Conservation (phyloP, 2,797 vertebrate genomes). For the Pogonophryne albipinna region DNA sequence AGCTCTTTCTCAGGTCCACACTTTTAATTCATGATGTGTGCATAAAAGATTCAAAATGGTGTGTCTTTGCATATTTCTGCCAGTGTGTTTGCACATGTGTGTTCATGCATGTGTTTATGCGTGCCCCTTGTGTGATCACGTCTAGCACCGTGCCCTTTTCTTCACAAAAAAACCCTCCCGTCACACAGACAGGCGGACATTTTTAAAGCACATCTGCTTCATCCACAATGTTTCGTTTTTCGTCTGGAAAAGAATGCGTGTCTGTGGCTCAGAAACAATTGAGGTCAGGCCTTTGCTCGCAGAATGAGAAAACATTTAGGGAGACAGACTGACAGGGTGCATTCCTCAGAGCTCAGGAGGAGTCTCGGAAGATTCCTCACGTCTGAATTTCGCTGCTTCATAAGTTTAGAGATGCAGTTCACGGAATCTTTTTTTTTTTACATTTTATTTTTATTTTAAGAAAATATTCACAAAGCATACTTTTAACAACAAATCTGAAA, state of each 20-base stretch:
- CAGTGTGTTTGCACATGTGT: slow-evolving; percentile 68
- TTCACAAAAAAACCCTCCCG: slow-evolving; percentile 12
- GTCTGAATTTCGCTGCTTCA: slow-evolving; percentile 59
- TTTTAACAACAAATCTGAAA: too few species aligned
- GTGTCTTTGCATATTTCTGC: slow-evolving; percentile 29
- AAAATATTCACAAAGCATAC: too few species aligned
- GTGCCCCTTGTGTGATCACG: slow-evolving; percentile 33
- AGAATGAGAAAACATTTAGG: slow-evolving; percentile 70
- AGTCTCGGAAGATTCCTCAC: slow-evolving; percentile 68
- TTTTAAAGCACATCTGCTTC: slow-evolving; percentile 71
- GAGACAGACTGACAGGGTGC: slow-evolving; percentile 64
- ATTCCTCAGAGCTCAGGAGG: slow-evolving; percentile 53
- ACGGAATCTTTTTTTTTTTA: too few species aligned
- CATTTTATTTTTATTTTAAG: too few species aligned
- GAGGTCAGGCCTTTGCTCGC: slow-evolving; percentile 63
- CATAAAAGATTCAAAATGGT: slow-evolving; percentile 68
- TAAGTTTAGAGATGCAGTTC: slow-evolving; percentile 39
- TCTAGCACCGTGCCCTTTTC: slow-evolving; percentile 35
- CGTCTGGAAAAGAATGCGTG: slow-evolving; percentile 62
- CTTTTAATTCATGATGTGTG: slow-evolving; percentile 44
- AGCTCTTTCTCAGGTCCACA: slow-evolving; percentile 3
- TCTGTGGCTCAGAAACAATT: slow-evolving; percentile 71
- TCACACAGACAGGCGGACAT: slow-evolving; percentile 36
- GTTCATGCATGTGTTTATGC: slow-evolving; percentile 58
- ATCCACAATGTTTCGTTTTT: slow-evolving; percentile 37